These are phyloP conservation scores for Apolygus lucorum DNA, from an alignment of 1,140 invertebrate species.

Conservation along the genomic window DNA sequence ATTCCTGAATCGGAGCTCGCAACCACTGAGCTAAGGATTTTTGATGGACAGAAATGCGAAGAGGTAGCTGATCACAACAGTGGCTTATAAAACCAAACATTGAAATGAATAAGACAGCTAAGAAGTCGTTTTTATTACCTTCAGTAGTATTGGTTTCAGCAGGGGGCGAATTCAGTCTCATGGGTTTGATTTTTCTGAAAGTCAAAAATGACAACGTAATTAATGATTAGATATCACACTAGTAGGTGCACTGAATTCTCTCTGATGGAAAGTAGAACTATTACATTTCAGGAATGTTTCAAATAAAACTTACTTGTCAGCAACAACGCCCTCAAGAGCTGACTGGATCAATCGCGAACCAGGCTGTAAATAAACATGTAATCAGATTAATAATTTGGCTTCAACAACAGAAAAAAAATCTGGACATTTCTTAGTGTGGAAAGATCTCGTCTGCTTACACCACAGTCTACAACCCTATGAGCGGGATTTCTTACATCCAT, in stretches of 20 bases:
- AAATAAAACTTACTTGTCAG: background rate
- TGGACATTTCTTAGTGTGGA: background rate
- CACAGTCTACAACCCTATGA: background rate
- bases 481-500: background rate
- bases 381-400: background rate
- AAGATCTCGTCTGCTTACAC: background rate
- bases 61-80: too few relatives aligned
- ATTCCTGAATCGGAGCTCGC: too few relatives aligned
- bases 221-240: too few relatives aligned
- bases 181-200: background rate
- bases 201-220: background rate
- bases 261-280: background rate
- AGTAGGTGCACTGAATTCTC: background rate
- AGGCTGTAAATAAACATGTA: background rate
- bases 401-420: background rate
- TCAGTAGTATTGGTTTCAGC: background rate
- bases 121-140: too few relatives aligned
- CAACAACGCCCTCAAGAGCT: background rate
- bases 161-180: background rate
- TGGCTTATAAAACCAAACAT: too few relatives aligned
- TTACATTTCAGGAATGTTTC: background rate
- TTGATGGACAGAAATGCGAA: too few relatives aligned
- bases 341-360: background rate
- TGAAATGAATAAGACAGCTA: too few relatives aligned
- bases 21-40: too few relatives aligned